These are phyloP conservation scores for Panopea generosa DNA, from an alignment of 2,888 invertebrate genomes.

Conservation along the genomic window DNA sequence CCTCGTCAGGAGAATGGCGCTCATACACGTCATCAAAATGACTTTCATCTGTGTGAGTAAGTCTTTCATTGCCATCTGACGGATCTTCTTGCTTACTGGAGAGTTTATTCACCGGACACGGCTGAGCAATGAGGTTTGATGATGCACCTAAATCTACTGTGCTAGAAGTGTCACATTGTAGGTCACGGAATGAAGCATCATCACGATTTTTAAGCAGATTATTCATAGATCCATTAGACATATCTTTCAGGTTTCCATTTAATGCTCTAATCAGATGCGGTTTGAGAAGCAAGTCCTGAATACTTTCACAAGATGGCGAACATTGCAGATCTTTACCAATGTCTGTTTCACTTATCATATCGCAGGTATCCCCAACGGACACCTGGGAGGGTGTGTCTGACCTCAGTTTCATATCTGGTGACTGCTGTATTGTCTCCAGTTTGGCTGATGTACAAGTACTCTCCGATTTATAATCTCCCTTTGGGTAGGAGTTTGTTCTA, in stretches of 20 bases:
- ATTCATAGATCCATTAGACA: slow-evolving; percentile 48
- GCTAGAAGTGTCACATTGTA: no score
- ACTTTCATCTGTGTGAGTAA: not conserved
- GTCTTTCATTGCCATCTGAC: not conserved
- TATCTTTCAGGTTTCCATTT: slow-evolving; percentile 26
- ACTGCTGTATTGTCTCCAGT: slow-evolving; percentile 76
- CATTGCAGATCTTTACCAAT: not conserved
- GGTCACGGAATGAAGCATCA: no score
- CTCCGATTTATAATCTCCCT: slow-evolving; percentile 85
- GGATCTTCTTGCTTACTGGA: no score
- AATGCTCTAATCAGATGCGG: slow-evolving; percentile 12
- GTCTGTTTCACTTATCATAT: not conserved
- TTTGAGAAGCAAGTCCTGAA: slow-evolving; percentile 13
- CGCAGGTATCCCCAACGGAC: slow-evolving; percentile 22
- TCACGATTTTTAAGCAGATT: slow-evolving; percentile 39
- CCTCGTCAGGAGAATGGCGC: slow-evolving; percentile 77
- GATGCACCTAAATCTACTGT: no score
- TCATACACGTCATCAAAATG: slow-evolving; percentile 42
- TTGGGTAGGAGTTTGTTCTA: slow-evolving; percentile 35
- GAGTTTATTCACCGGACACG: no score
- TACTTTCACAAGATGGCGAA: slow-evolving; percentile 8
- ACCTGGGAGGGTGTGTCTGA: slow-evolving; percentile 34
- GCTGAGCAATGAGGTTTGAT: no score
- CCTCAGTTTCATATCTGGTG: slow-evolving; percentile 65
- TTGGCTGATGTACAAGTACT: slow-evolving; percentile 47